Evolutionary conservation across 2,888 invertebrate genomes (phyloP), one percentile per base, ranked within the genome.

Genomic region (Coecobrya sp.): DNA sequence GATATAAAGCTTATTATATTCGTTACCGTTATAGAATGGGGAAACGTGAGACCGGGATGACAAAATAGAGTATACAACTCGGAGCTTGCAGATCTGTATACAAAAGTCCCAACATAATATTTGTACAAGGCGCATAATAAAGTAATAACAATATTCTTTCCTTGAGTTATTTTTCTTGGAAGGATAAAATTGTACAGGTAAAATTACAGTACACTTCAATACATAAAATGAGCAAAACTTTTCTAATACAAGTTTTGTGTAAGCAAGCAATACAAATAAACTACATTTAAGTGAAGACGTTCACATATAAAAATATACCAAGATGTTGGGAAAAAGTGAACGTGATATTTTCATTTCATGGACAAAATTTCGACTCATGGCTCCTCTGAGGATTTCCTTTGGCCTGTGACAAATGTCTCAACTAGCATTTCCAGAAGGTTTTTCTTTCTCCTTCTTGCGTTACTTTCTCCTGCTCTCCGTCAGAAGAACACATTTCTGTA

Each of bases 341-440:
- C 89, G 93, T 93, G 93, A 93, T 93, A 93, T 93, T 93, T 93
- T 93, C 93, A 93, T 93, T 93, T 93, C 93, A 93, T 93, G 93
- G 92, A 93, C 93, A 93, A 93, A 93, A 93, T 93, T 93, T 93
- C 93, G 92, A 93, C 93, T 93, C 93, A 93, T 93, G 93, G 92
- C 93, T 92, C 93, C 93, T 92, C 81, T 86, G 93, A 92, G 93
- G 62, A 81, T 92, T 73, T 76, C 85, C 73, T 89, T 13, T 76
- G 82, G 65, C 76, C 85, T 91, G 86, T 93, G 90, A 81, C 88
- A 92, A 88, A 92, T 88, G 85, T 89, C 88, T 88, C 87, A 84
- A 82, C 73, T 89, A 91, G 81, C 86, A 91, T 91, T 86, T 91
- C 79, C 84, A 90, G 70, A 70, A 88, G 92, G 81, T 73, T 70